Percentiles rank a stretch among this genome's conserved stretches.
phyloP scores from a whole-genome alignment of 2,113 vertebrate genomes.

The Notechis scutatus region DNA sequence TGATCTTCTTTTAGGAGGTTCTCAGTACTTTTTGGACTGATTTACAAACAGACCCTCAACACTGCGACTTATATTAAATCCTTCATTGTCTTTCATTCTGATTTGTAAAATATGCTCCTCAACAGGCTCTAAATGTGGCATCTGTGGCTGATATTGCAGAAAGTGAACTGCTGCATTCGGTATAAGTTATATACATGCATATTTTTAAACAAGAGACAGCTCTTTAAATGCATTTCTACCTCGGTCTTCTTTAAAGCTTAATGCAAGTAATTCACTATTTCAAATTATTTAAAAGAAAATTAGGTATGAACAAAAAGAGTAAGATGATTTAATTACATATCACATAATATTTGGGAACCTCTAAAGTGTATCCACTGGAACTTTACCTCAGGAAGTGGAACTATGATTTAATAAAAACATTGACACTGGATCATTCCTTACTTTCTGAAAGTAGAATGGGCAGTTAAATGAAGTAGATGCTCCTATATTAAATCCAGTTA shows the following conservation, averaged over 20 bases:
- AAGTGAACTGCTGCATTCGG: not conserved
- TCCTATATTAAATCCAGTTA: not conserved
- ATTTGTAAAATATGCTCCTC: not conserved
- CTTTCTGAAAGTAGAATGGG: not conserved
- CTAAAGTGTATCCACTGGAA: not conserved
- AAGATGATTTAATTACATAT: not conserved
- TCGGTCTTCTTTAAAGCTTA: no score
- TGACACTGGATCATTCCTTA: not conserved
- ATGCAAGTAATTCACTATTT: not conserved
- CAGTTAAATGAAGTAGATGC: not conserved
- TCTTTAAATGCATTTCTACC: not conserved
- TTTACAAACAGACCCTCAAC: not conserved
- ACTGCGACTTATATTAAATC: not conserved
- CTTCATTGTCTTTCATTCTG: slow-evolving; percentile 5
- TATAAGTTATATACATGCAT: not conserved
- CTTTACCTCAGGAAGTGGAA: not conserved
- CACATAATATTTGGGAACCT: not conserved
- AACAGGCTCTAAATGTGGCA: not conserved
- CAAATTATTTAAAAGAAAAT: not conserved
- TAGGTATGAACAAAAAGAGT: not conserved
- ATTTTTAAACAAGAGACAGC: not conserved
- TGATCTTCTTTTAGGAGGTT: not conserved
- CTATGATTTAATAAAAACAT: not conserved
- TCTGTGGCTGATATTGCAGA: not conserved
- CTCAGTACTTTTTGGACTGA: not conserved